Evolutionary conservation across 2,797 vertebrate genomes (phyloP).

Genomic region (Sebastolobus altivelis): DNA sequence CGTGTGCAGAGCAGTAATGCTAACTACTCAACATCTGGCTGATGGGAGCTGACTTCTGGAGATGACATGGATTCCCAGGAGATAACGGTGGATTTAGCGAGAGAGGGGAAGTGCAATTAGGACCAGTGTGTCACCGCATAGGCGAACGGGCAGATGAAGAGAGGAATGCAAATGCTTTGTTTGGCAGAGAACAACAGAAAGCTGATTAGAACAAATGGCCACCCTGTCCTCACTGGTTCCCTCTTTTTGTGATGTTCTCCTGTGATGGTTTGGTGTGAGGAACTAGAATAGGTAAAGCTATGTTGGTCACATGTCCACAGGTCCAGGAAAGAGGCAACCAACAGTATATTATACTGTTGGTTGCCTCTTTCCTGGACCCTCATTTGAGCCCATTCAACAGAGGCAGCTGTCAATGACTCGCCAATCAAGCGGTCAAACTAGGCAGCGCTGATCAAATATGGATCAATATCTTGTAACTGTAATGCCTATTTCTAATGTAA

Average conservation of each 20-base stretch:
- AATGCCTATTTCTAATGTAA: no score
- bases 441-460: no score
- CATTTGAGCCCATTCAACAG: not conserved
- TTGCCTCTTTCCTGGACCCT: not conserved
- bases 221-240: conserved; percentile 37
- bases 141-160: conserved; percentile 73
- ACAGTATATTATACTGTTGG: not conserved
- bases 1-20: conserved; percentile 78
- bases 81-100: conserved; percentile 83
- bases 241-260: conserved; percentile 39
- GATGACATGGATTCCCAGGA: conserved; percentile 84
- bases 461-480: no score
- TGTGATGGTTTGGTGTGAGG: conserved; percentile 41
- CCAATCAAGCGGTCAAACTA: no score
- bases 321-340: no score
- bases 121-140: conserved; percentile 80
- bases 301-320: not conserved
- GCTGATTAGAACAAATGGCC: conserved; percentile 83
- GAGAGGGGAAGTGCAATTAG: conserved; percentile 83
- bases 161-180: conserved; percentile 81
- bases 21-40: conserved; percentile 84
- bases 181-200: conserved; percentile 84
- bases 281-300: conserved; percentile 14
- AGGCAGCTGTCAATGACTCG: no score
- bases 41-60: conserved; percentile 82